Percentiles rank a stretch among this genome's conserved stretches.
These are phyloP conservation scores for Caenorhabditis inopinata DNA, from an alignment of 1,140 invertebrate genomes.

Conservation along the genomic window DNA sequence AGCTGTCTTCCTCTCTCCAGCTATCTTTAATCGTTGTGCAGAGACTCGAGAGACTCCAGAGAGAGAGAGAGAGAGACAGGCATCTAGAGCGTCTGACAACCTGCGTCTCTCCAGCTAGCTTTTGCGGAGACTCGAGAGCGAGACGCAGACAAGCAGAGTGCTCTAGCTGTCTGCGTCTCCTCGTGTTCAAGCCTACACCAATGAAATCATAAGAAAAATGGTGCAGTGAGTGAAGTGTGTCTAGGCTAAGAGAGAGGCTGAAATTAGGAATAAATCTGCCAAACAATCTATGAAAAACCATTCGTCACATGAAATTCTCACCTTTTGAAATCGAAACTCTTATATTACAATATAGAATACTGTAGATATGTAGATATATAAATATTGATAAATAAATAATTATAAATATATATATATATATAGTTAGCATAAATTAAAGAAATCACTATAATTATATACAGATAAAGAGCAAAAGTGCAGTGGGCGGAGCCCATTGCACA, in stretches of 20 bases:
- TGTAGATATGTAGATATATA: not conserved
- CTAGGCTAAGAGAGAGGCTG: not conserved
- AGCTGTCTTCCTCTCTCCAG: not conserved
- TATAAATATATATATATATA: not conserved
- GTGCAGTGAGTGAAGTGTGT: not conserved
- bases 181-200: conserved; percentile 26
- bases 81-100: too few relatives aligned
- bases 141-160: not conserved
- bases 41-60: too few relatives aligned
- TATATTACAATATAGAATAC: too few relatives aligned
- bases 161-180: too few relatives aligned
- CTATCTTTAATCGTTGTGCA: too few relatives aligned
- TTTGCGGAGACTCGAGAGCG: not conserved
- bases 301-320: too few relatives aligned
- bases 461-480: too few relatives aligned
- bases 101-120: too few relatives aligned
- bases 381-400: not conserved
- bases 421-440: not conserved
- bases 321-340: too few relatives aligned
- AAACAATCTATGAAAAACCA: not conserved
- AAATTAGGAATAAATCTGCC: not conserved
- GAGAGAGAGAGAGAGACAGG: too few relatives aligned
- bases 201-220: not conserved
- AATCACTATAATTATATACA: not conserved
- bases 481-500: too few relatives aligned